Evolutionary conservation across 2,797 vertebrate species (phyloP).

Genomic region (Myiotriccus ornatus): DNA sequence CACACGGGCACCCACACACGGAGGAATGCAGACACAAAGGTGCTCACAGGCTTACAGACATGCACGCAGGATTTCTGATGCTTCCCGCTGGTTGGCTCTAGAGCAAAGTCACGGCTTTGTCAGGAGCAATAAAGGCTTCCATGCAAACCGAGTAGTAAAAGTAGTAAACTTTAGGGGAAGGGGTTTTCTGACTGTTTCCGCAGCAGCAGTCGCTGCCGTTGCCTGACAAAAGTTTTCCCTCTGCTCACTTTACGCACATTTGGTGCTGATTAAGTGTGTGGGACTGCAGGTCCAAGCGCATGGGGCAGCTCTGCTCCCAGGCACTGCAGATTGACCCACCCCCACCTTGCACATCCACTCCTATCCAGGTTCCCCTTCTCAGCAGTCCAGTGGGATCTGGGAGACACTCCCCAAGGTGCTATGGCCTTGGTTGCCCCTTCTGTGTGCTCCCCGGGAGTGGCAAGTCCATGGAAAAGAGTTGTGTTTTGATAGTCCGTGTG

Average conservation of each 20-base stretch:
- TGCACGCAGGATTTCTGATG: neutral
- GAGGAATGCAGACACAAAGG: neutral
- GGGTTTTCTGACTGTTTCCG: neutral
- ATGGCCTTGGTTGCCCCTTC: neutral
- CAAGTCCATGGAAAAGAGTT: accelerated
- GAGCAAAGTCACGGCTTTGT: neutral
- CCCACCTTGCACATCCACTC: neutral
- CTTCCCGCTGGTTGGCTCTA: neutral
- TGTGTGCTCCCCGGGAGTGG: accelerated
- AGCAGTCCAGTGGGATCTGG: accelerated
- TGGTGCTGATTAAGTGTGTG: conserved; percentile 16
- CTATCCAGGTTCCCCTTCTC: neutral
- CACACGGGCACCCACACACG: neutral
- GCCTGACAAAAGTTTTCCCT: conserved; percentile 22
- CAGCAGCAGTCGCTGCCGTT: neutral
- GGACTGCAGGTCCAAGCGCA: neutral
- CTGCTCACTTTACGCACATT: conserved; percentile 14
- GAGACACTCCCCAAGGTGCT: neutral
- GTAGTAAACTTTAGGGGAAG: conserved; percentile 37
- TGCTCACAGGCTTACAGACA: neutral
- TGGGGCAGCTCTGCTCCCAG: neutral
- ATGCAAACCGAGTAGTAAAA: conserved; percentile 27
- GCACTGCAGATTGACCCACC: neutral
- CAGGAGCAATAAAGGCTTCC: conserved; percentile 6
- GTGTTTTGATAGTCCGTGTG: neutral